Percentiles rank a stretch among this genome's conserved stretches.
These are phyloP conservation scores for Ectobius pallidus DNA, from an alignment of 2,888 invertebrate genomes.

Conservation along the genomic window DNA sequence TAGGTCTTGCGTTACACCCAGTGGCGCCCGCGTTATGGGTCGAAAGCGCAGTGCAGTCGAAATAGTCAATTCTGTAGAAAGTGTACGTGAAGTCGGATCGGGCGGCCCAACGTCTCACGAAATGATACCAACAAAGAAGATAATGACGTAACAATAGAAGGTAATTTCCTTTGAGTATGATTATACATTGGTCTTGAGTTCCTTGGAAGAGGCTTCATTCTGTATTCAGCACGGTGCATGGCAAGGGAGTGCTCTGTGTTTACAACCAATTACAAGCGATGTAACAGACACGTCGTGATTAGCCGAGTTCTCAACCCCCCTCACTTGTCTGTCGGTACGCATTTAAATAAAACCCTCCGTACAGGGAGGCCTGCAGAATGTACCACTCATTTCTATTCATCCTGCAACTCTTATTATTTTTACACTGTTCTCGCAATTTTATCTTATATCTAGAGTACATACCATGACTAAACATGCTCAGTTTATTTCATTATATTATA, in stretches of 20 bases:
- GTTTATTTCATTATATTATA: too few relatives aligned
- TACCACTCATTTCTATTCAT: too few relatives aligned
- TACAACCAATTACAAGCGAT: slow-evolving; percentile 40
- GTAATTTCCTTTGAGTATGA: slow-evolving; percentile 13
- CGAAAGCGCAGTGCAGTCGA: too few relatives aligned
- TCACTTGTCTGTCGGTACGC: not conserved
- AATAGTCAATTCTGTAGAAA: too few relatives aligned
- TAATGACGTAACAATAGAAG: slow-evolving; percentile 17
- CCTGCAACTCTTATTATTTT: not conserved
- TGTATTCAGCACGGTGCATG: not conserved
- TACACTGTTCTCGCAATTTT: not conserved
- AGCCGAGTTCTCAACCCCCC: not conserved
- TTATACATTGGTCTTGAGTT: slow-evolving; percentile 8
- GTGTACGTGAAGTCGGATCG: too few relatives aligned
- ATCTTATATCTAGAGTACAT: not conserved
- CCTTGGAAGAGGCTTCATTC: slow-evolving; percentile 1
- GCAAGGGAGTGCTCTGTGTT: slow-evolving; percentile 30
- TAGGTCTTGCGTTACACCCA: too few relatives aligned
- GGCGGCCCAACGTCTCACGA: too few relatives aligned
- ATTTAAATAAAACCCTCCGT: slow-evolving; percentile 8
- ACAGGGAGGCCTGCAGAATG: too few relatives aligned
- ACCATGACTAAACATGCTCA: too few relatives aligned
- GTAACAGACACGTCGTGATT: slow-evolving; percentile 36
- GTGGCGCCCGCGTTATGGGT: too few relatives aligned
- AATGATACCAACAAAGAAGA: not conserved